Evolutionary conservation across 2,113 vertebrate species (phyloP), one percentile per base, ranked within the genome.

Genomic region (Eurypyga helias): DNA sequence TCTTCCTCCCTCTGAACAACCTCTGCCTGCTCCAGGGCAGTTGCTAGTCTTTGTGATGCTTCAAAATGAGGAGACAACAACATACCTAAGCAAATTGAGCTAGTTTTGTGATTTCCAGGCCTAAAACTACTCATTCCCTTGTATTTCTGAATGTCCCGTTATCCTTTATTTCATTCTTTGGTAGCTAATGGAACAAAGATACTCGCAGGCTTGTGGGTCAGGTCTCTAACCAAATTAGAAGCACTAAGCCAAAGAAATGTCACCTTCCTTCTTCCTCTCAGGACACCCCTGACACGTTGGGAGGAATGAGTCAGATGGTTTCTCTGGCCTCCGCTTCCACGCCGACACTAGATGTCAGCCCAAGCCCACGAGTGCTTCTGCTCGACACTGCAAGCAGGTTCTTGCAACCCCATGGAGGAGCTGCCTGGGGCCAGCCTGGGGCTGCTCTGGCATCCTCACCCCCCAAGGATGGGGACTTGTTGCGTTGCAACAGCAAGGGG

Each of bases 321-420:
- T 73, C 55, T 54, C 62, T 12, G 18, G 34, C 57, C 46, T 54
- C 2, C 12, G 41, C 41, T 1, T 79, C 60, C 51, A 18, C 12
- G 6, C 36, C 10, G 20, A 97, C 97, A 29, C 96, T 97, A 98
- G 98, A 75, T 97, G 98, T 98, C 98, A 98, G 96, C 93, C 95
- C 57, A 38, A 87, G 71, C 89, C 36, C 89, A 2, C 12, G 3
- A 18, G 58, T 45, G 77, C n/a, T 21, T 5, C 66, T 25, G 61
- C 38, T n/a, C 26, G 6, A 28, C 33, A 12, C 46, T 11, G 13
- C 41, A 31, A 31, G 7, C 6, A 10, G 24, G 26, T 58, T 46
- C 31, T 9, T 29, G 69, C 58, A 29, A 17, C 31, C 9, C 69
- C 52, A 2, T 0, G 25, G 48, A 57, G 60, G n/a, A 41, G n/a